phyloP scores from a whole-genome alignment of 1,140 invertebrate species.

The Bombus polaris region DNA sequence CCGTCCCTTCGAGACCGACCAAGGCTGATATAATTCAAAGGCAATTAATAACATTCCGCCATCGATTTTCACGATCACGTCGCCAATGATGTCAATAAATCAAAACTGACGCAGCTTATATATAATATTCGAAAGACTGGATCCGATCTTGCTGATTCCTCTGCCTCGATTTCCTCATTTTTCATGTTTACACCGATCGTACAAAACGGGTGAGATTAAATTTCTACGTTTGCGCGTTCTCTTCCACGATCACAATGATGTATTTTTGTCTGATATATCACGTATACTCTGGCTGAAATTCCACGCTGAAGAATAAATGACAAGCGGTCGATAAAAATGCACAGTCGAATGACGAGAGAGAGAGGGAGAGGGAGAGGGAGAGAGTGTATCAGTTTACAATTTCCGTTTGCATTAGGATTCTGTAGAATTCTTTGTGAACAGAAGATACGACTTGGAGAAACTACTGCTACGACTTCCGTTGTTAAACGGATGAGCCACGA shows the following conservation, averaged over 20 bases:
- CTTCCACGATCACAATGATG: not conserved
- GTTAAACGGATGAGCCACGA: no score
- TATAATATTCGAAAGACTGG: no score
- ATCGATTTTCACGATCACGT: no score
- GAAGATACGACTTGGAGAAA: not conserved
- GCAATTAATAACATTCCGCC: no score
- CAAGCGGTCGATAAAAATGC: not conserved
- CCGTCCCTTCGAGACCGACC: no score
- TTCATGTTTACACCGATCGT: not conserved
- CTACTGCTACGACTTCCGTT: not conserved
- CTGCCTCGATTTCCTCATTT: not conserved
- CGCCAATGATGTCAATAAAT: no score
- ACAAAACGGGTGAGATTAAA: constrained; percentile 1
- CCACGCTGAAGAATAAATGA: constrained; percentile 8
- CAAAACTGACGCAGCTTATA: no score
- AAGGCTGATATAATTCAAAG: no score
- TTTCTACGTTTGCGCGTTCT: not conserved
- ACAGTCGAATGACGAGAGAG: not conserved
- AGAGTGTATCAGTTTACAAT: not conserved
- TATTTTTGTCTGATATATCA: not conserved
- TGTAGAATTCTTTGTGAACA: not conserved
- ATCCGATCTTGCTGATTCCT: no score
- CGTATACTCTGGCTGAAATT: not conserved
- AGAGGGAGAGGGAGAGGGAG: no score
- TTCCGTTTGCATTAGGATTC: constrained; percentile 9